Evolutionary conservation across 2,888 invertebrate genomes (phyloP), one percentile per base, ranked within the genome.

Genomic region (Malthinus seriepunctatus): DNA sequence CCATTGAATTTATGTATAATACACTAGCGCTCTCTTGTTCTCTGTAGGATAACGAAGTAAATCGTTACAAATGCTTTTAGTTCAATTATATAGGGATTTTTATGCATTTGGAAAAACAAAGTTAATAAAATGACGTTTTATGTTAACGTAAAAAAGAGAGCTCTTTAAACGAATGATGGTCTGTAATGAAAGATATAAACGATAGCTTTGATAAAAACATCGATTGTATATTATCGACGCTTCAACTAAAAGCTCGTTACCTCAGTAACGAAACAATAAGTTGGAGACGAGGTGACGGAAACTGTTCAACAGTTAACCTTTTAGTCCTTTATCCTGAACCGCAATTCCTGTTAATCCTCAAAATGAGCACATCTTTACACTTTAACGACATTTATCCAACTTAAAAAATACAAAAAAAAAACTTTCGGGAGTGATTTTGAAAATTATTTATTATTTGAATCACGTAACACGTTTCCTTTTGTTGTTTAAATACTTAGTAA

Each of bases 161-260:
- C 55, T 54, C 56, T 47, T 56, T 60, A 58, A 61, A 52, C 57
- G 23, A 23, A 23, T 64, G 65, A 64, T 66, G 65, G 63, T 54
- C 57, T 60, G 60, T 62, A 64, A 65, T 65, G 65, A 61, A 61
- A 67, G 63, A 64, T 65, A 67, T 63, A 23, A 23, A 5, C 23
- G 63, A 62, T 50, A 53, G 51, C 56, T 63, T 63, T 63, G 23
- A 65, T 60, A 63, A 60, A 62, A 61, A 61, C 65, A 67, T 55
- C 62, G 65, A 67, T 67, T 67, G 65, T 63, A 56, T 61, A 65
- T 67, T 65, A 67, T 67, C 61, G 57, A 60, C 62, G 62, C 63
- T 55, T 56, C 55, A 46, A 56, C 56, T 52, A 53, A 51, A 46
- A 52, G 53, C 57, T 59, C 56, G 60, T 62, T 60, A 46, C 64